A percentile compares a stretch with the other conserved stretches of the same genome.
Evolutionary conservation across 2,888 invertebrate genomes (phyloP).

Genomic region (Meta bourneti): DNA sequence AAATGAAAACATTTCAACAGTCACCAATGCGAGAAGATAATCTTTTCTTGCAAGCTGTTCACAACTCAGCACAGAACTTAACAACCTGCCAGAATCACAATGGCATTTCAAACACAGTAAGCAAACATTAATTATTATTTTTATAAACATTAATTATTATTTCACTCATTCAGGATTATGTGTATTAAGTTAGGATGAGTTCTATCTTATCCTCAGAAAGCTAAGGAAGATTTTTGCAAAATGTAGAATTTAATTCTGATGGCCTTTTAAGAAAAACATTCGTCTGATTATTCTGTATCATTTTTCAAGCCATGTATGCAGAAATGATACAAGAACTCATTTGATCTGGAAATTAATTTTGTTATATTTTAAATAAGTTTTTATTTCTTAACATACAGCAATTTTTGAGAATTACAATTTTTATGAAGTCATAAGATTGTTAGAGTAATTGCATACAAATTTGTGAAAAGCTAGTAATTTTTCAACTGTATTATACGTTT

Average conservation of each 20-base stretch:
- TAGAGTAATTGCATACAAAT: background rate
- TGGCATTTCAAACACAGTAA: conserved; percentile 63
- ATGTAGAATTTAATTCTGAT: no score
- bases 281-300: no score
- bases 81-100: conserved; percentile 54
- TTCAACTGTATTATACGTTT: background rate
- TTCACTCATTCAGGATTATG: background rate
- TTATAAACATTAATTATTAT: background rate
- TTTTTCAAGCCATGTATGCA: background rate
- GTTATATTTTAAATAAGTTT: background rate
- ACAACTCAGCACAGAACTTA: conserved; percentile 60
- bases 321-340: background rate
- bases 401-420: background rate
- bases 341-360: background rate
- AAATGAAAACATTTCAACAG: conserved; percentile 78
- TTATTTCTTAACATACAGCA: background rate
- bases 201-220: no score
- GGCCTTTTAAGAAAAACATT: no score
- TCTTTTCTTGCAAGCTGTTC: conserved; percentile 64
- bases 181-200: background rate
- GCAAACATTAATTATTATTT: background rate
- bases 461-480: background rate
- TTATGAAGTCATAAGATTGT: no score
- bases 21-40: conserved; percentile 71
- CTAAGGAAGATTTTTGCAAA: no score